phyloP scores from a whole-genome alignment of 2,797 vertebrate genomes.

The Taeniopygia guttata region DNA sequence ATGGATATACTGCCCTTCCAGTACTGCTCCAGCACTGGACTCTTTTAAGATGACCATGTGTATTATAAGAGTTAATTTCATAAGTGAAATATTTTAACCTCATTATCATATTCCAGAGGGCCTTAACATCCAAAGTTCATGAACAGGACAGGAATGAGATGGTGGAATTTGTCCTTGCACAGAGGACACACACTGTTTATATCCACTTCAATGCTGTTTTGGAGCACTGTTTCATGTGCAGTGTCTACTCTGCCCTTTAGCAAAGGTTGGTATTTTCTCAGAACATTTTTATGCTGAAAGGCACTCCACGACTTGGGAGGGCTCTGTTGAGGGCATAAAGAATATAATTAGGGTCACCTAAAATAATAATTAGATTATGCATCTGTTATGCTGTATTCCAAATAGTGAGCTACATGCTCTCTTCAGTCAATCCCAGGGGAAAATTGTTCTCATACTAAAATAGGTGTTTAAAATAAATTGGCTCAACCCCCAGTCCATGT shows the following conservation, averaged over 20 bases:
- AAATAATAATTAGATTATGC: background rate
- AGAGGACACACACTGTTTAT: background rate
- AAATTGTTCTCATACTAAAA: background rate
- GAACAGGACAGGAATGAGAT: background rate
- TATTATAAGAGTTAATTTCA: background rate
- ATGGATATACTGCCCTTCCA: background rate
- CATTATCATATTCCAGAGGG: background rate
- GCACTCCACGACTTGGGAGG: fast-evolving
- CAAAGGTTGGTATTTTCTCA: constrained; percentile 18
- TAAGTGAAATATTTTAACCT: background rate
- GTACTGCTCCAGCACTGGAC: background rate
- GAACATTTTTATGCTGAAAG: background rate
- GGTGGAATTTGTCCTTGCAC: background rate
- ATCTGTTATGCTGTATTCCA: background rate
- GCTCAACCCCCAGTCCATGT: background rate
- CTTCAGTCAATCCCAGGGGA: background rate
- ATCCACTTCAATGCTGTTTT: background rate
- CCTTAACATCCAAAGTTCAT: background rate
- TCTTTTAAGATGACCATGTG: background rate
- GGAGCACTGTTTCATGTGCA: background rate
- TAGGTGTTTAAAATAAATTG: background rate
- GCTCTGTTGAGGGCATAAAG: background rate
- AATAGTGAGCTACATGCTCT: background rate
- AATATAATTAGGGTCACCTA: background rate
- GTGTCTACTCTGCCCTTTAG: background rate